These are phyloP conservation scores for Hystrix brachyura DNA, from an alignment of 2,113 vertebrate genomes.

Conservation along the genomic window DNA sequence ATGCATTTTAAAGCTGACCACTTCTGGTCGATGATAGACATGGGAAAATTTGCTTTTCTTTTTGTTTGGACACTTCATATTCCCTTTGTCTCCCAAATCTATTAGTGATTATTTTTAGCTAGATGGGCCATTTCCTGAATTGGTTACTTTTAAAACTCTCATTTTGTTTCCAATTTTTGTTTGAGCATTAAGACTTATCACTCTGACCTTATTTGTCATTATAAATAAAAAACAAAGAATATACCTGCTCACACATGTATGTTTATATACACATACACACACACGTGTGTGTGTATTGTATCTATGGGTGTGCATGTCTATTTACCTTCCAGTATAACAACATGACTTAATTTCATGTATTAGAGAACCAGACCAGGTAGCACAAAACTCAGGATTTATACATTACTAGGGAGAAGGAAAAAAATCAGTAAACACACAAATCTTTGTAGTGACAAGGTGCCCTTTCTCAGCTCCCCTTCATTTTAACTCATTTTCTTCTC, in stretches of 20 bases:
- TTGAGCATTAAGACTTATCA: conserved; percentile 17
- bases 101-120: not conserved
- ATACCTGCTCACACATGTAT: not conserved
- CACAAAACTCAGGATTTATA: conserved; percentile 39
- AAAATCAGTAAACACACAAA: not conserved
- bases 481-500: conserved; percentile 15
- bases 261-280: not conserved
- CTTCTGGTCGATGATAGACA: not conserved
- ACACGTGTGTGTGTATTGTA: not conserved
- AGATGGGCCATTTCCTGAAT: not conserved
- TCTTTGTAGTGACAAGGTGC: conserved; percentile 20
- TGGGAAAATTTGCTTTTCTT: not conserved
- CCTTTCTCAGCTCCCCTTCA: not conserved
- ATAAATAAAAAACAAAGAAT: conserved; percentile 3
- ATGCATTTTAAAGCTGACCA: not conserved
- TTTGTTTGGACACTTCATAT: not conserved
- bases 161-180: not conserved
- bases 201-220: conserved; percentile 8
- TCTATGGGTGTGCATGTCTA: not conserved
- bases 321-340: conserved; percentile 1
- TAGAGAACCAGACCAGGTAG: not conserved
- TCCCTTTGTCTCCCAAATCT: not conserved
- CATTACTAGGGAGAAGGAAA: not conserved
- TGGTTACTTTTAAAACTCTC: not conserved
- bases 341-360: not conserved